These are phyloP conservation scores for Montipora cactus DNA, from an alignment of 64 coral and sea anemone species.

Conservation along the genomic window DNA sequence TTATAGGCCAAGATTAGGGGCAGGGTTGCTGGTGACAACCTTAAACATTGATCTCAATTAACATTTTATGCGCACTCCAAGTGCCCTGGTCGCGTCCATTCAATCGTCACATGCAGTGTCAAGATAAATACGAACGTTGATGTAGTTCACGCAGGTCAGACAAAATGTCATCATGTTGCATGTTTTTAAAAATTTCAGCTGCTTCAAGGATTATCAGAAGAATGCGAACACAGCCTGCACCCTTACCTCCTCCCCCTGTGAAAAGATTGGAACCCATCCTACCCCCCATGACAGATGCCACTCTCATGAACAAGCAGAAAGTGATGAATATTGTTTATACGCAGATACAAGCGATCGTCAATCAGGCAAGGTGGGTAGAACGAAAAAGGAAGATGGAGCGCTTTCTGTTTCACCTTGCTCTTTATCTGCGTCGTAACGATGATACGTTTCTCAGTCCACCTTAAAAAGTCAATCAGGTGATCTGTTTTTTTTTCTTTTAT, in stretches of 20 bases:
- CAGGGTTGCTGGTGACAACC: too few species aligned
- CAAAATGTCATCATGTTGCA: background rate
- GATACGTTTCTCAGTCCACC: too few species aligned
- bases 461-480: background rate
- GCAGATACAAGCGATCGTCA: constrained; percentile 73
- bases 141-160: background rate
- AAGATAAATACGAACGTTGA: too few species aligned
- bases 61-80: too few species aligned
- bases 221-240: constrained; percentile 76
- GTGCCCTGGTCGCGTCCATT: too few species aligned
- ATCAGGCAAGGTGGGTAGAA: constrained; percentile 77
- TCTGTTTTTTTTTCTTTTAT: background rate
- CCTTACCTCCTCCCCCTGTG: constrained; percentile 80
- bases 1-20: too few species aligned
- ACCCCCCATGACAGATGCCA: constrained; percentile 75
- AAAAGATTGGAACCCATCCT: constrained; percentile 58
- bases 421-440: too few species aligned
- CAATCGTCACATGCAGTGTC: too few species aligned
- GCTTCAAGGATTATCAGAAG: constrained; percentile 83
- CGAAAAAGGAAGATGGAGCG: too few species aligned
- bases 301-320: constrained; percentile 85
- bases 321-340: constrained; percentile 73
- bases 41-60: too few species aligned
- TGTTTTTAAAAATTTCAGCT: constrained; percentile 46
- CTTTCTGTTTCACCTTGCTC: too few species aligned